Conservation (phyloP, 2,888 invertebrate genomes). For the Acanthoscelides obtectus region DNA sequence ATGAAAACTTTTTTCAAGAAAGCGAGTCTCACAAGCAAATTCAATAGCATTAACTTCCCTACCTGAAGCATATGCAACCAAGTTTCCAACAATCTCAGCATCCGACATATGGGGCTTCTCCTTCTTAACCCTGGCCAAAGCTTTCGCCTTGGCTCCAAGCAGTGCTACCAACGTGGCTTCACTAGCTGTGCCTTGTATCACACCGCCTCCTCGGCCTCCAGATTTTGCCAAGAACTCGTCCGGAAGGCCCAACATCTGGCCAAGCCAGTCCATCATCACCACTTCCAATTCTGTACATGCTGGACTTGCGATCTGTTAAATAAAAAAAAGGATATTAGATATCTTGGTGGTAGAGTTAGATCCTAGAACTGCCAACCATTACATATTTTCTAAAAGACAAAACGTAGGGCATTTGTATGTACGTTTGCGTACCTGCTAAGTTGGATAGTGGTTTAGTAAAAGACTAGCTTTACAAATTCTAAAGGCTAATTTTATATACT, state of each 20-base stretch:
- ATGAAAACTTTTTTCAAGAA: no score
- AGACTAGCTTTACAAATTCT: no score
- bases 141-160: conserved; percentile 80
- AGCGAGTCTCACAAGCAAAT: no score
- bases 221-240: conserved; percentile 76
- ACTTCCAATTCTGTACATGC: conserved; percentile 95
- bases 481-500: no score
- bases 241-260: conserved; percentile 86
- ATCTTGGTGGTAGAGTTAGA: no score
- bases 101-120: conserved; percentile 73
- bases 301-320: conserved; percentile 79
- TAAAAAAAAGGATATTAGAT: no score
- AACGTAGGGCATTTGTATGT: no score
- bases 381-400: no score
- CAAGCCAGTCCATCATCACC: conserved; percentile 93
- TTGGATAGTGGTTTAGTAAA: no score
- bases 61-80: conserved; percentile 86
- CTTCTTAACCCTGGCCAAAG: conserved; percentile 62
- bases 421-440: no score
- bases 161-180: conserved; percentile 91
- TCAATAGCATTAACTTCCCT: conserved; percentile 38
- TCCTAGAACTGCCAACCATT: no score
- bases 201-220: conserved; percentile 78
- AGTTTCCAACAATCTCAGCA: conserved; percentile 66
- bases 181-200: conserved; percentile 91